Evolutionary conservation across 2,113 vertebrate genomes (phyloP), one percentile per base, ranked within the genome.

Genomic region (Boleophthalmus pectinirostris): DNA sequence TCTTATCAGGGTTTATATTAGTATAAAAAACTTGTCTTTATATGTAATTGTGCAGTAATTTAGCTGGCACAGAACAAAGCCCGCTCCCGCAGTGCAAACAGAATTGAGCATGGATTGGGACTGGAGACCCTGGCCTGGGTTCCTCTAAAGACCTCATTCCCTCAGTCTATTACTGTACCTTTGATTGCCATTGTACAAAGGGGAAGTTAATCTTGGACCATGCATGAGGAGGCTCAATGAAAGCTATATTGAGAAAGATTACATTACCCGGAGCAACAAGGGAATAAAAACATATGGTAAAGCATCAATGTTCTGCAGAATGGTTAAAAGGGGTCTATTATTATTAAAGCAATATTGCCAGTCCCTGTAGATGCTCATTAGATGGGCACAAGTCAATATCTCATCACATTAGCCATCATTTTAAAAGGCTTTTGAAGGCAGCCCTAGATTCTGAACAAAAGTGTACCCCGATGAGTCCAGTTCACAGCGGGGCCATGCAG

Each of bases 121-220:
- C 75, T 81, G 25, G 69, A 73, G 72, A 82, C 68, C 67, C 15
- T 2, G 65, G 56, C 72, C 77, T 53, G 13, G 5, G 67, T 65
- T 78, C 58, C 81, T 89, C 88, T 82, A 73, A 88, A 84, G 82
- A 80, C 70, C 63, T 84, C 64, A 72, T 74, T 83, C 81, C 65
- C 74, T 75, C 69, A 78, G 74, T 81, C 70, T 84, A 68, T n/a
- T n/a, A n/a, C n/a, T n/a, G 29, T 79, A 82, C 74, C 75, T 87
- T 82, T 86, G 81, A 87, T 87, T 87, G 73, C 74, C 72, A 80
- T 68, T 78, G 81, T 80, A 79, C 73, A 85, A 82, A 87, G 60
- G 61, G 70, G 81, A 69, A 72, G 61, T 85, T 80, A 75, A 79
- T 82, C 69, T 85, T 29, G 57, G 49, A 73, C 77, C 8, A 3